Base-by-base conservation (phyloP, 2,888 invertebrate genomes). In the Netelia inedita region DNA sequence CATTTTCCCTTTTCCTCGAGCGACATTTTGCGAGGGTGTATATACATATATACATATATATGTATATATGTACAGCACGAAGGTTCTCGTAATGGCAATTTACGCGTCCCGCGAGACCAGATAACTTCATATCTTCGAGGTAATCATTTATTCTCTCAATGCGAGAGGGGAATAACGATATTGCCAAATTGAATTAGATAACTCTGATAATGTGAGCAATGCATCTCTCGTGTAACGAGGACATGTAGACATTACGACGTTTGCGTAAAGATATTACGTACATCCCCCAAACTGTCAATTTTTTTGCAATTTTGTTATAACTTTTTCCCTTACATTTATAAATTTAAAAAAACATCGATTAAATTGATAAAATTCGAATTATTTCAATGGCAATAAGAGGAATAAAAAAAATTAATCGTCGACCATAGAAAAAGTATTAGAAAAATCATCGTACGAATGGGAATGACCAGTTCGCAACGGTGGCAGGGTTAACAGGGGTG, bases 101-200 rank as follows among this genome's bases (percentile, higher is more conserved):
- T 93, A 93, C 93, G 92, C 91, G 88, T 92, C 93, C 93, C 93
- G 87, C 86, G 92, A 90, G 93, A 90, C 90, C 90, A 92, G 93
- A 93, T 93, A 93, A 92, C 93, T 92, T 92, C 91, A 89, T 93
- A 93, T 93, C 93, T 93, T 87, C 90, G 85, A 91, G 89, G 92
- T 92, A 91, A 93, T 93, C 92, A 93, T 92, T 93, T 92, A 93
- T 92, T 93, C 92, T 91, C 92, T 91, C 91, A 50, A 92, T 92
- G 93, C 82, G 83, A 79, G 83, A 71, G 46, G 65, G 79, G 73
- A 89, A 89, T 78, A 82, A 68, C 89, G 92, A 92, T 92, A 93
- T 93, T 93, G 89, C 92, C 89, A 93, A 93, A 93, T 93, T 93
- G 91, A 93, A 93, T 93, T 93, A 93, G 93, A 93, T 93, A 93